Base-by-base conservation (phyloP, 1,140 invertebrate species). In the Rhizoglyphus robini region DNA sequence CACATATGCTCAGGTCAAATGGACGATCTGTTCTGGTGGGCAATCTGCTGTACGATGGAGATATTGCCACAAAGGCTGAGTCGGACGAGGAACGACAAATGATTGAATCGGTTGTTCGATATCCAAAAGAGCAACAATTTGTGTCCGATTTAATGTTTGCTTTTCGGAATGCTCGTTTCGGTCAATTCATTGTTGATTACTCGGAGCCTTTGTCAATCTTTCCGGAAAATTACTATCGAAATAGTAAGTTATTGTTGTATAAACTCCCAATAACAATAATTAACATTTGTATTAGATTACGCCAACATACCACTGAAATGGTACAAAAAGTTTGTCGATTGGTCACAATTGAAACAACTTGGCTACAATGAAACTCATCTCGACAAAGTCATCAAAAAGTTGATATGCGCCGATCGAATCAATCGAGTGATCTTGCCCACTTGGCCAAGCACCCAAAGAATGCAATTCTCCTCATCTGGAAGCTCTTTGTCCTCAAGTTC, bases 61-160 rank as follows among this genome's bases (percentile, higher is more conserved):
- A 60, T 41, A 60, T 60, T 48, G 20, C 20, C 29, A 18, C n/a
- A 15, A 46, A 15, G 8, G 11, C 4, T 5, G 5, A 23, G 32
- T 29, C n/a, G 8, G 8, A 47, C 5, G 5, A 60, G 5, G 8
- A 48, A 32, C 20, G 58, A 31, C 11, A 5, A 5, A 18, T 48
- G 29, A n/a, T 5, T 4, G 58, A 60, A 41, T 4, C 20, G 29
- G 8, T 47, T 11, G n/a, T 60, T 18, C 4, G 25, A 18, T 60
- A 60, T 41, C 58, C 58, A 18, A 60, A 20, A 31, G 58, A 60
- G 30, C 58, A 60, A 41, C n/a, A 60, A 41, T 8, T 34, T 5
- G 20, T 60, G 11, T 20, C n/a, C 4, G n/a, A 29, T n/a, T 60
- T n/a, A 20, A 31, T 60, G n/a, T 8, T n/a, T 23, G 58, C 8